These are phyloP conservation scores for Palythoa grandis DNA, from an alignment of 92 coral and sea anemone species.

Conservation along the genomic window DNA sequence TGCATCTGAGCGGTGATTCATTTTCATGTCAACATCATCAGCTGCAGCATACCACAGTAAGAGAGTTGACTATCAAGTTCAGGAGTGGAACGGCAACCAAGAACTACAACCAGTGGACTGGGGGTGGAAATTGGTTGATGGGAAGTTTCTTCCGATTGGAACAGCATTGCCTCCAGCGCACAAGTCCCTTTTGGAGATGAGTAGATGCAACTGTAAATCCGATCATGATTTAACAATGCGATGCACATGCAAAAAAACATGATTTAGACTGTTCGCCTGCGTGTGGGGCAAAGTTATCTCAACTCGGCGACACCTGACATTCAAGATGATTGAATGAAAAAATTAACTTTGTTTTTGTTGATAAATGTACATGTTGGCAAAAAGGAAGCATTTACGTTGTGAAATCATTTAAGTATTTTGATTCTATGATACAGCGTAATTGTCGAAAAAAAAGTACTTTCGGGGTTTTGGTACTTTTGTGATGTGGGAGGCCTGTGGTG, in stretches of 20 bases:
- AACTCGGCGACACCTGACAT: background rate
- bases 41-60: too few species aligned
- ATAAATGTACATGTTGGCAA: background rate
- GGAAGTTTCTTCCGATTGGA: conserved; percentile 1
- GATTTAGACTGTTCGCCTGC: conserved; percentile 26
- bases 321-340: background rate
- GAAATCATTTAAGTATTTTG: background rate
- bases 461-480: background rate
- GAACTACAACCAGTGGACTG: background rate
- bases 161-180: conserved; percentile 29
- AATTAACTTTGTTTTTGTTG: background rate
- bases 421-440: background rate
- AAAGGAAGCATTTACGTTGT: background rate
- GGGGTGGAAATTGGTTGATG: background rate
- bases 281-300: conserved; percentile 29
- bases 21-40: too few species aligned
- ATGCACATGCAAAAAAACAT: conserved; percentile 35
- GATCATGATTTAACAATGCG: conserved; percentile 22
- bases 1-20: too few species aligned
- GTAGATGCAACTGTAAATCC: conserved; percentile 23
- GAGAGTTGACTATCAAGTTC: too few species aligned
- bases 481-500: background rate
- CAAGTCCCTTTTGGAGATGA: conserved; percentile 9
- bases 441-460: background rate
- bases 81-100: background rate